Base-by-base conservation (phyloP, 2,797 vertebrate species). In the Alectoris magna region DNA sequence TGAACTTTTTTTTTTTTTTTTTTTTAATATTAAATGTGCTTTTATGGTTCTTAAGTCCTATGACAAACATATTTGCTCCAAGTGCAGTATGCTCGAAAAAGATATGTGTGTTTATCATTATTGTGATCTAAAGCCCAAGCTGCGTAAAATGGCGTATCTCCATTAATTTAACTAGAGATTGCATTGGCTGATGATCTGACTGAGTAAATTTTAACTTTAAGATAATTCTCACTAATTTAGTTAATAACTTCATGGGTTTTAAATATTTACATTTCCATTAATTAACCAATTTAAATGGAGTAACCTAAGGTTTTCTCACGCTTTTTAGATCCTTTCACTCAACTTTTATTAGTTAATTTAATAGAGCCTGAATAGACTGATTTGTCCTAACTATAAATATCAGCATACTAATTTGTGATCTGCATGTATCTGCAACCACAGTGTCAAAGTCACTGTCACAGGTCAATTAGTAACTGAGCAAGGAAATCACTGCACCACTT, bases 201-300 rank as follows among this genome's bases (percentile, higher is more conserved):
- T 81, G 67, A 85, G 51, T 59, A 94, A 92, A 86, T 64, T 51
- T 15, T 91, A 88, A 31, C 56, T 90, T 92, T 84, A 90, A 93
- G 91, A 79, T 91, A 82, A 76, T 95, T 90, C 74, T 88, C 31
- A 14, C 87, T 91, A 84, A 88, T 95, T 92, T 86, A 81, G 39
- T 72, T 91, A 95, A 92, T 91, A 91, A 84, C 17, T 76, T 78
- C 23, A 39, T 26, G 41, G 26, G 16, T 23, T 92, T 93, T 0
- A 79, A 91, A 86, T 93, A 86, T 89, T 90, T 87, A 77, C 83
- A 16, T 92, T 95, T 86, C 78, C 34, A 88, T 89, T 91, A 91
- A 74, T 29, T 70, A 49, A 64, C 41, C 86, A 11, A 91, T 84
- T 67, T 75, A 92, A 91, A 88, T 86, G 44, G 84, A 16, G 38